A percentile compares a stretch with the other conserved stretches of the same genome.
These are phyloP conservation scores for Danaus plexippus DNA, from an alignment of 1,140 invertebrate genomes.

Conservation along the genomic window DNA sequence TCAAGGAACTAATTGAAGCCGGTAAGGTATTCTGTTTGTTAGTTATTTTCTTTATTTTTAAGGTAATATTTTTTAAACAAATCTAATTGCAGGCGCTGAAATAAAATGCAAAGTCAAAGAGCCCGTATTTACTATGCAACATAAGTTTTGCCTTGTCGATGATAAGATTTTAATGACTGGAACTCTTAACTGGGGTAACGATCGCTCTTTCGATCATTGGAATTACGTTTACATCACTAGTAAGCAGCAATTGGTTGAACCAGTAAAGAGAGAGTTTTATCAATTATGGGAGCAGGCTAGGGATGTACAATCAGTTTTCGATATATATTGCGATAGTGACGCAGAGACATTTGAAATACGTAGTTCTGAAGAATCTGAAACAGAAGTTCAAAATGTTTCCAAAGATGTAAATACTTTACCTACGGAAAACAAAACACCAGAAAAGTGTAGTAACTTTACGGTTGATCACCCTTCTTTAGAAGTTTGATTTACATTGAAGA, in stretches of 20 bases:
- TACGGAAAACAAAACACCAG: slow-evolving; percentile 14
- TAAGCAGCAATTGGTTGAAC: slow-evolving; percentile 49
- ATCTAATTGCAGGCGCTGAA: slow-evolving; percentile 48
- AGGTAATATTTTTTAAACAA: neutral
- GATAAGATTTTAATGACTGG: slow-evolving; percentile 60
- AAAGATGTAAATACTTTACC: slow-evolving; percentile 5
- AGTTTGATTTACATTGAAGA: neutral
- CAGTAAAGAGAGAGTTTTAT: slow-evolving; percentile 53
- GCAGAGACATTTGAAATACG: slow-evolving; percentile 31
- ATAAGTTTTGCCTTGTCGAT: slow-evolving; percentile 63
- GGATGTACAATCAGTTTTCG: slow-evolving; percentile 29
- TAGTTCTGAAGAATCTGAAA: slow-evolving; percentile 28
- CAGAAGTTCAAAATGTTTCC: slow-evolving; percentile 10
- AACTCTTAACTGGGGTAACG: slow-evolving; percentile 63
- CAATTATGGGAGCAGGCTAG: slow-evolving; percentile 46
- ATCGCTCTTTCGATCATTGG: slow-evolving; percentile 60
- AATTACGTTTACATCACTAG: slow-evolving; percentile 64
- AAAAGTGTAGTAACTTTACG: slow-evolving; percentile 10
- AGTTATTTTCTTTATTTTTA: slow-evolving; percentile 1
- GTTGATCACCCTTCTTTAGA: slow-evolving; percentile 6
- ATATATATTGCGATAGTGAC: slow-evolving; percentile 31
- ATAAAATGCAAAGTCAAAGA: slow-evolving; percentile 51
- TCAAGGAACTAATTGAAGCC: slow-evolving; percentile 54
- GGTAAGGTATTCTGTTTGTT: slow-evolving; percentile 27
- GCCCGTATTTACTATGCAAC: slow-evolving; percentile 47